phyloP scores from a whole-genome alignment of 2,888 invertebrate genomes.

The Eupithecia subumbrata region DNA sequence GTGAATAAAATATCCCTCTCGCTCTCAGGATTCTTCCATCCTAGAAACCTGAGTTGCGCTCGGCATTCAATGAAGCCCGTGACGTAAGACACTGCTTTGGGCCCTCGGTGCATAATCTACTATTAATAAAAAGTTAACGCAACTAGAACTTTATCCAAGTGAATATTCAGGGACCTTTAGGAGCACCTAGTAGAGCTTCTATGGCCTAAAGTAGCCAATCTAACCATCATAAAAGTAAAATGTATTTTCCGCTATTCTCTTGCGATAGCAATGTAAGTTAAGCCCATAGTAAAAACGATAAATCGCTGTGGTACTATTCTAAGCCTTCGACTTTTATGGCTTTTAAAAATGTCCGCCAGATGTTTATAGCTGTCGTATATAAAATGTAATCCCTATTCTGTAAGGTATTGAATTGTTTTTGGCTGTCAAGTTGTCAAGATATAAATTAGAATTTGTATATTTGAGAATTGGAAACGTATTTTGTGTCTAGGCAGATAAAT shows the following conservation, averaged over 20 bases:
- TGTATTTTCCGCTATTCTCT: neutral
- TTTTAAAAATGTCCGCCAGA: conserved; percentile 63
- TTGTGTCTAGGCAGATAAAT: neutral
- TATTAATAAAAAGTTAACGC: no score
- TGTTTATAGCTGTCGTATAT: conserved; percentile 54
- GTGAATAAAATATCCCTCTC: no score
- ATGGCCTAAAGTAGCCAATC: neutral
- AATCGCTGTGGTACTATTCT: conserved; percentile 53
- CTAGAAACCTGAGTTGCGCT: no score
- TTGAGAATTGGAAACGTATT: neutral
- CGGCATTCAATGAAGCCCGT: no score
- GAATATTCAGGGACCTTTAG: no score
- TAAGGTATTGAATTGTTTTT: conserved; percentile 42
- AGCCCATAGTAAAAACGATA: conserved; percentile 48
- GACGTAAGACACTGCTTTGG: no score
- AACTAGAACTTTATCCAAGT: no score
- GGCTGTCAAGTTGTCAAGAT: conserved; percentile 26
- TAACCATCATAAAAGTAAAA: neutral
- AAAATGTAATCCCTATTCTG: conserved; percentile 40
- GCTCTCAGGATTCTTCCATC: no score
- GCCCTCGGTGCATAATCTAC: no score
- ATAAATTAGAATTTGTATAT: conserved; percentile 11
- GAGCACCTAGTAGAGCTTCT: no score
- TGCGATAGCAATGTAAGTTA: conserved; percentile 12
- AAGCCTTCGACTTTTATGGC: conserved; percentile 61